Percentiles rank a stretch among this genome's conserved stretches.
Evolutionary conservation across 2,797 vertebrate genomes (phyloP).

Genomic region (Nothura maculosa): DNA sequence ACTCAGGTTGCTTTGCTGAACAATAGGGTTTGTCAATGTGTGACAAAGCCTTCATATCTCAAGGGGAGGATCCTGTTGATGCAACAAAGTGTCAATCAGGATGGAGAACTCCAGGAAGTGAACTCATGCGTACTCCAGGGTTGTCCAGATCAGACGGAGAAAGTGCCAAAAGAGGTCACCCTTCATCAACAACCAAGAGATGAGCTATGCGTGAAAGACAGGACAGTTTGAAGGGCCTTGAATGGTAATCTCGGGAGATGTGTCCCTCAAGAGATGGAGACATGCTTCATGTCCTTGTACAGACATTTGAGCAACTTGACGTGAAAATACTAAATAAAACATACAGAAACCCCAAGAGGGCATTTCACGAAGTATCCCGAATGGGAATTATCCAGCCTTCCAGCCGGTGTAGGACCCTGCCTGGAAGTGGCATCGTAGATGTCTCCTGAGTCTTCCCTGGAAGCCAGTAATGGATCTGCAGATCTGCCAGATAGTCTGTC

Average conservation of each 20-base stretch:
- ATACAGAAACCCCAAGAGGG: conserved; percentile 51
- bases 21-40: not conserved
- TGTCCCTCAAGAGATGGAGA: conserved; percentile 51
- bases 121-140: conserved; percentile 46
- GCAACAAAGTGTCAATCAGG: conserved; percentile 22
- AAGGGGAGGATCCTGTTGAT: conserved; percentile 23
- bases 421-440: conserved; percentile 48
- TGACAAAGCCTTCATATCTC: conserved; percentile 34
- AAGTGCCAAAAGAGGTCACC: conserved; percentile 54
- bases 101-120: conserved; percentile 24
- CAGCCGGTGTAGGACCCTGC: conserved; percentile 46
- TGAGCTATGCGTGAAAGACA: conserved; percentile 42
- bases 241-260: conserved; percentile 36
- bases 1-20: not conserved
- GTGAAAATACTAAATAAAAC: conserved; percentile 56
- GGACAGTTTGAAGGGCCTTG: conserved; percentile 52
- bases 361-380: not conserved
- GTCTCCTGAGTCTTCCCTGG: conserved; percentile 60
- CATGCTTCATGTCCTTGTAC: conserved; percentile 46
- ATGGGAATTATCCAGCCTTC: conserved; percentile 59
- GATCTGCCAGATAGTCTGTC: conserved; percentile 64
- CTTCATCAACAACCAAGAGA: conserved; percentile 51
- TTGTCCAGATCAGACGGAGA: conserved; percentile 51
- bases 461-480: conserved; percentile 54
- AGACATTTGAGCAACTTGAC: conserved; percentile 54